These are phyloP conservation scores for Lamproptera curius DNA, from an alignment of 2,888 invertebrate species.

Conservation along the genomic window DNA sequence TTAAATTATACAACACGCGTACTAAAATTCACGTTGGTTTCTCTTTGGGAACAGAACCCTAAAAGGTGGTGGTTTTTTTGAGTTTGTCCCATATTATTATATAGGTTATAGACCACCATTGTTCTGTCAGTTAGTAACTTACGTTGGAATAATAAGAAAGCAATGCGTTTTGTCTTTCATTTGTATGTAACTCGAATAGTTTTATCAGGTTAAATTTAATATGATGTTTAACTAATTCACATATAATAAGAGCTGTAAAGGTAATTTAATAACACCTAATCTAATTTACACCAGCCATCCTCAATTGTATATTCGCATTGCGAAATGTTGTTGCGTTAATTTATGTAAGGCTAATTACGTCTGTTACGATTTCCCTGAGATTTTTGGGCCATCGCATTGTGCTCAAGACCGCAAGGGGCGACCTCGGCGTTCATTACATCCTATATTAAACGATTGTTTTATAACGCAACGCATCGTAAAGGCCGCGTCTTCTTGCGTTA, in stretches of 20 bases:
- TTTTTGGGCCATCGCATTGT: constrained; percentile 14
- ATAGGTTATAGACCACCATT: too few species aligned
- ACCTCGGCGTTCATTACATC: constrained; percentile 25
- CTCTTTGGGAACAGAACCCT: too few species aligned
- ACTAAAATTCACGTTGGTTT: too few species aligned
- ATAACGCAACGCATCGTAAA: constrained; percentile 16
- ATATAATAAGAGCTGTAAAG: too few species aligned
- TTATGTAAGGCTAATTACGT: constrained; percentile 9
- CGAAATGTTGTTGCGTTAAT: background rate
- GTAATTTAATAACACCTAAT: background rate
- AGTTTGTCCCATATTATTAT: too few species aligned
- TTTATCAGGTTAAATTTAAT: too few species aligned
- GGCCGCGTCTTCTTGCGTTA: constrained; percentile 19
- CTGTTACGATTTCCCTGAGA: constrained; percentile 23
- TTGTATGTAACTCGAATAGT: too few species aligned
- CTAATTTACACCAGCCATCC: background rate
- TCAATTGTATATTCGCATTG: background rate
- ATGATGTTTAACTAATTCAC: too few species aligned
- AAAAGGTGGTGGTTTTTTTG: too few species aligned
- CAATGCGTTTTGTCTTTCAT: too few species aligned
- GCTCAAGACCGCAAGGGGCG: constrained; percentile 16
- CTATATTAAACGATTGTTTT: constrained; percentile 23
- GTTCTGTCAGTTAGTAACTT: too few species aligned
- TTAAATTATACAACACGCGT: too few species aligned
- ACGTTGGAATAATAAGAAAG: background rate